Evolutionary conservation across 2,113 vertebrate species (phyloP).

Genomic region (Electrona antarctica): DNA sequence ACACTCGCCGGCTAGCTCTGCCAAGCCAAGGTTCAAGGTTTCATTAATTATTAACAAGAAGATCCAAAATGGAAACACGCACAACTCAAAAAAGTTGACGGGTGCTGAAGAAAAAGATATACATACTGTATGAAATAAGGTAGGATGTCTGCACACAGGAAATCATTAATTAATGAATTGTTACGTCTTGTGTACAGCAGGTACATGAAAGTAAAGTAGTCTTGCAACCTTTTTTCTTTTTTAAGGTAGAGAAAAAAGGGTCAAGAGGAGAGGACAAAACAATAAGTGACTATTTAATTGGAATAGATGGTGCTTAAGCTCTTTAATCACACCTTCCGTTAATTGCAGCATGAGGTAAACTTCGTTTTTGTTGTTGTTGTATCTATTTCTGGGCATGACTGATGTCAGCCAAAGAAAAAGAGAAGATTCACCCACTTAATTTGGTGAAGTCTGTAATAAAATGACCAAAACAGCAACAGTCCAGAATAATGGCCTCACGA

Average conservation of each 20-base stretch:
- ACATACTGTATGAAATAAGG: too few relatives aligned
- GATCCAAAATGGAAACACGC: too few relatives aligned
- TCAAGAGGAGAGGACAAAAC: conserved; percentile 37
- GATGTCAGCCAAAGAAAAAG: conserved; percentile 61
- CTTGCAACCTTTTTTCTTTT: too few relatives aligned
- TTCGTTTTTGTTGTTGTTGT: conserved; percentile 11
- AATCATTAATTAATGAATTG: too few relatives aligned
- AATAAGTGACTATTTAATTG: conserved; percentile 34
- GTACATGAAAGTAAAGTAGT: too few relatives aligned
- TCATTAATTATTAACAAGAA: too few relatives aligned
- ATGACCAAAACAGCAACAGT: conserved; percentile 49
- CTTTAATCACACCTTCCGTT: conserved; percentile 57
- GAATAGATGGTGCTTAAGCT: conserved; percentile 37
- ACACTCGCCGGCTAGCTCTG: conserved; percentile 6
- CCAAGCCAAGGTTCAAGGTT: conserved; percentile 25
- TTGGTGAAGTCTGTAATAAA: conserved; percentile 62
- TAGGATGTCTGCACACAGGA: too few relatives aligned
- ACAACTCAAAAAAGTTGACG: too few relatives aligned
- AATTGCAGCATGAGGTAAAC: conserved; percentile 42
- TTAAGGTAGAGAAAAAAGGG: conserved; percentile 1
- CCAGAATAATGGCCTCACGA: conserved; percentile 47
- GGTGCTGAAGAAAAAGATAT: too few relatives aligned
- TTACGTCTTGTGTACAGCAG: too few relatives aligned
- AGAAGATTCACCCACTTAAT: conserved; percentile 71
- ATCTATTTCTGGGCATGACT: conserved; percentile 61